These are phyloP conservation scores for Sinopyrophorus schimmeli DNA, from an alignment of 2,888 invertebrate species.

Conservation along the genomic window DNA sequence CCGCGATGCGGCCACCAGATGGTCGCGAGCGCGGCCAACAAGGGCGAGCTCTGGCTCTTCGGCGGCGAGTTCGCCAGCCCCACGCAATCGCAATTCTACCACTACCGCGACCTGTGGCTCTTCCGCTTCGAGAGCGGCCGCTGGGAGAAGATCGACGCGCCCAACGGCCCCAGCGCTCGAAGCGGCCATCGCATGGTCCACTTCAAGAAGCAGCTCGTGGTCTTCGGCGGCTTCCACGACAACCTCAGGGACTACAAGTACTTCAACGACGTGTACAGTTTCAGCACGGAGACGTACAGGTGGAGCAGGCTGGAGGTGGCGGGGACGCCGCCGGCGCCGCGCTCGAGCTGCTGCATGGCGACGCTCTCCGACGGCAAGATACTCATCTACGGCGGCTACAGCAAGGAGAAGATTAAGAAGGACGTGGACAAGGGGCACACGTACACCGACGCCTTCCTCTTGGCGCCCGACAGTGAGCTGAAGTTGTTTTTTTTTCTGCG, in stretches of 20 bases:
- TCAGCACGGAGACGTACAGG: conserved; percentile 75
- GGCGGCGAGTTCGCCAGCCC: conserved; percentile 94
- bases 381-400: conserved; percentile 76
- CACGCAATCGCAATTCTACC: conserved; percentile 88
- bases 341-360: conserved; percentile 81
- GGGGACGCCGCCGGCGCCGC: conserved; percentile 72
- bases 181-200: conserved; percentile 89
- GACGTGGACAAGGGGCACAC: conserved; percentile 74
- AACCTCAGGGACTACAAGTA: conserved; percentile 85
- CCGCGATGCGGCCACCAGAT: conserved; percentile 91
- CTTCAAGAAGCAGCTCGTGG: conserved; percentile 74
- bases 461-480: conserved; percentile 64
- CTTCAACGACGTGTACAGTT: conserved; percentile 83
- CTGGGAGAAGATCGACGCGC: conserved; percentile 81
- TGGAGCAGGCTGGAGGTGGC: conserved; percentile 74
- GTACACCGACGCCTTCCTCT: conserved; percentile 71
- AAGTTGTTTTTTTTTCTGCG: neutral
- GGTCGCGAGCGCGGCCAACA: conserved; percentile 71
- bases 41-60: conserved; percentile 78
- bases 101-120: conserved; percentile 91
- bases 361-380: conserved; percentile 66
- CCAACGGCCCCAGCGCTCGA: conserved; percentile 79
- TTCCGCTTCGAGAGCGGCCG: conserved; percentile 66
- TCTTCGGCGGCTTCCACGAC: conserved; percentile 94
- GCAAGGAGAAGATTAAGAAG: conserved; percentile 72